These are phyloP conservation scores for Metopolophium dirhodum DNA, from an alignment of 1,140 invertebrate genomes.

Conservation along the genomic window DNA sequence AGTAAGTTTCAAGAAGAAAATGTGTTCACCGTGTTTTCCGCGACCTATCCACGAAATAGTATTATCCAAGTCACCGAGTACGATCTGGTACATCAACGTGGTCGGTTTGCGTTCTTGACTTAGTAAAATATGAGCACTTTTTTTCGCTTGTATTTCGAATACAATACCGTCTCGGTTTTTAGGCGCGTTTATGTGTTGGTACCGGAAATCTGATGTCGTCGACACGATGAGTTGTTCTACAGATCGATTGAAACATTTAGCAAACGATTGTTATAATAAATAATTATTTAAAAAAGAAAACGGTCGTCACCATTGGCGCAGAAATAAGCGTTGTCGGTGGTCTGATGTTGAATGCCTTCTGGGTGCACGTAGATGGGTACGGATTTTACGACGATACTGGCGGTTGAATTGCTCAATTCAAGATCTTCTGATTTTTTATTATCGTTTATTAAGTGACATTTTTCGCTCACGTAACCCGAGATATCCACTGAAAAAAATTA, in stretches of 20 bases:
- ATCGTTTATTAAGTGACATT: slow-evolving; percentile 65
- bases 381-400: slow-evolving; percentile 62
- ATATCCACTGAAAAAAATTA: slow-evolving; percentile 68
- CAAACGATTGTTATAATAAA: not conserved
- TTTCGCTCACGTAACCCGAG: slow-evolving; percentile 69
- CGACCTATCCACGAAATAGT: slow-evolving; percentile 68
- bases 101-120: slow-evolving; percentile 65
- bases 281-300: not conserved
- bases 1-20: not conserved
- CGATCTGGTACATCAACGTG: slow-evolving; percentile 69
- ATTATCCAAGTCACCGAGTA: slow-evolving; percentile 67
- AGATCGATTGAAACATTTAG: not conserved
- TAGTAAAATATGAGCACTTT: slow-evolving; percentile 68
- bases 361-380: slow-evolving; percentile 67
- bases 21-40: slow-evolving; percentile 68
- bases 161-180: slow-evolving; percentile 68
- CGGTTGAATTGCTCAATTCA: slow-evolving; percentile 58
- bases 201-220: slow-evolving; percentile 68
- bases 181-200: slow-evolving; percentile 70
- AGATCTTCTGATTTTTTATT: slow-evolving; percentile 63
- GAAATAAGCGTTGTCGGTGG: slow-evolving; percentile 73
- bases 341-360: slow-evolving; percentile 68
- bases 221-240: slow-evolving; percentile 47
- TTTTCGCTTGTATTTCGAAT: slow-evolving; percentile 67
- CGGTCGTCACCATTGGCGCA: slow-evolving; percentile 69